Conservation (phyloP, 2,888 invertebrate genomes). For the Athrips mouffetella region DNA sequence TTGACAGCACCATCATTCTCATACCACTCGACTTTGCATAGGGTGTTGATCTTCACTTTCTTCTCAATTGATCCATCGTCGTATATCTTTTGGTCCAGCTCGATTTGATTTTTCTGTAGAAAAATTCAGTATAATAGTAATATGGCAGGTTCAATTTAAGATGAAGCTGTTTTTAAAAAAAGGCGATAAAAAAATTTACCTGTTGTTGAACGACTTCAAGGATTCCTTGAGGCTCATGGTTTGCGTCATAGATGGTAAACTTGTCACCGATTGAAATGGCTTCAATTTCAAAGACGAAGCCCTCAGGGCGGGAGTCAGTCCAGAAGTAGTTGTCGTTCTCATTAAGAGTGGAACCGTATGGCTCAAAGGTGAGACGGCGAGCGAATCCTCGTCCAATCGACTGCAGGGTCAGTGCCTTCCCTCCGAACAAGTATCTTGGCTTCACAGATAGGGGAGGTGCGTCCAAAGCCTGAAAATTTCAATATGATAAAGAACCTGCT, state of each 20-base stretch:
- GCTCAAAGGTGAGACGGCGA: conserved; percentile 84
- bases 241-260: conserved; percentile 84
- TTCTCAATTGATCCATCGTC: conserved; percentile 77
- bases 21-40: conserved; percentile 84
- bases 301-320: conserved; percentile 86
- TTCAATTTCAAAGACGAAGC: conserved; percentile 85
- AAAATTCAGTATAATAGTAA: neutral
- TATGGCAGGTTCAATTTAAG: neutral
- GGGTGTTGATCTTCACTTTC: conserved; percentile 78
- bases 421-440: conserved; percentile 80
- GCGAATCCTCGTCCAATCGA: conserved; percentile 87
- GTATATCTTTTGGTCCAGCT: conserved; percentile 64
- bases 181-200: conserved; percentile 57
- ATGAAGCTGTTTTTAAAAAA: conserved; percentile 4
- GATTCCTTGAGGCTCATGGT: conserved; percentile 82
- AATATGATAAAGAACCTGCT: conserved; percentile 36
- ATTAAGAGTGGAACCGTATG: conserved; percentile 79
- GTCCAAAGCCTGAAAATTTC: conserved; percentile 66
- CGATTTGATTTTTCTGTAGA: conserved; percentile 70
- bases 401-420: conserved; percentile 81
- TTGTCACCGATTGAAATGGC: conserved; percentile 83
- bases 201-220: conserved; percentile 82
- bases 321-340: conserved; percentile 86
- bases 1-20: conserved; percentile 80
- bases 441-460: conserved; percentile 66